Conservation (phyloP, 2,113 vertebrate species). For the Centrocercus urophasianus region DNA sequence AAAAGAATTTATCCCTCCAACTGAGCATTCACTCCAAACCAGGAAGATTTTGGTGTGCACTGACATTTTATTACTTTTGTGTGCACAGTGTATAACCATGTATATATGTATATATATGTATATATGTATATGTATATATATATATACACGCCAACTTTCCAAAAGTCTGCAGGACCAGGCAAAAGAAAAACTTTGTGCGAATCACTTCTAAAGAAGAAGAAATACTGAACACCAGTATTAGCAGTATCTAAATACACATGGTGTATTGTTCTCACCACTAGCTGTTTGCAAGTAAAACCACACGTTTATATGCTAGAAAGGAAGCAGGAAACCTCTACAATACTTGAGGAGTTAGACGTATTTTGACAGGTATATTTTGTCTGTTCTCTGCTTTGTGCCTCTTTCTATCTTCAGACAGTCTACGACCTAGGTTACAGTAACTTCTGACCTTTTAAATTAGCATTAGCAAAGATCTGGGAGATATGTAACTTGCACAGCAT, state of each 20-base stretch:
- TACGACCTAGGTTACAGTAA: neutral
- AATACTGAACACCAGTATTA: neutral
- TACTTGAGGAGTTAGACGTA: neutral
- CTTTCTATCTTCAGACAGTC: neutral
- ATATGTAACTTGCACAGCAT: neutral
- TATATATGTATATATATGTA: neutral
- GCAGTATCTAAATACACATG: neutral
- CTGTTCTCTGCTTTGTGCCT: neutral
- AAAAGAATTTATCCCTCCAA: neutral
- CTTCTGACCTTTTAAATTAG: neutral
- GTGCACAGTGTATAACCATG: neutral
- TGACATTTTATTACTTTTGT: too few relatives aligned
- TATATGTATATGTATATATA: too few relatives aligned
- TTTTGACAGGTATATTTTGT: neutral
- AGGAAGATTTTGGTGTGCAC: neutral
- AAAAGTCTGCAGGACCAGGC: neutral
- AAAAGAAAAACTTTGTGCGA: neutral
- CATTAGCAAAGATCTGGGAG: neutral
- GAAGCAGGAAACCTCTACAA: constrained; percentile 12
- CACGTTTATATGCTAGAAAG: neutral
- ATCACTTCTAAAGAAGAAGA: neutral
- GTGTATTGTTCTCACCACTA: neutral
- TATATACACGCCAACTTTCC: neutral
- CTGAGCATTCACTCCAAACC: neutral
- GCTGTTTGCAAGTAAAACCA: constrained; percentile 11